Conservation (phyloP, 2,797 vertebrate genomes). For the Hybognathus amarus region DNA sequence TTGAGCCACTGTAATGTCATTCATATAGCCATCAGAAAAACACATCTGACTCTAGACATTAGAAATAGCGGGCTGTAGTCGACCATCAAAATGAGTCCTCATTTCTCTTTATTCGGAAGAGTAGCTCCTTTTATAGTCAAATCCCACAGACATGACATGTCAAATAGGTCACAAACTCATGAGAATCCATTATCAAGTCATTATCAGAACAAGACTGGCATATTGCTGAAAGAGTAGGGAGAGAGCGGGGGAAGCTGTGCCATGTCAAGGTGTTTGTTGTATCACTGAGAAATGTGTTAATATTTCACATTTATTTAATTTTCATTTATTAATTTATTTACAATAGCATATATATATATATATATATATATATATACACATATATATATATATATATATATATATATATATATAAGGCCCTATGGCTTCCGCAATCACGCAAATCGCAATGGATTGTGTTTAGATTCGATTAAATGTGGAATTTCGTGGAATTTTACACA, state of each 20-base stretch:
- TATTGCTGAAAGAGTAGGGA: not conserved
- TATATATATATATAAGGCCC: too few relatives aligned
- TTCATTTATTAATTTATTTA: not conserved
- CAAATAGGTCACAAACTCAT: not conserved
- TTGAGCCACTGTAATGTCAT: slow-evolving; percentile 37
- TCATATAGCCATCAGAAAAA: slow-evolving; percentile 47
- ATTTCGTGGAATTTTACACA: too few relatives aligned
- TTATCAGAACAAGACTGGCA: not conserved
- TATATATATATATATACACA: too few relatives aligned
- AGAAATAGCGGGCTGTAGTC: not conserved
- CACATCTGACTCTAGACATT: not conserved
- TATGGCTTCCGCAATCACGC: too few relatives aligned
- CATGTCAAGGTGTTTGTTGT: not conserved
- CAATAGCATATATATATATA: not conserved
- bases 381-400: too few relatives aligned
- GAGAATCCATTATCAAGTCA: not conserved
- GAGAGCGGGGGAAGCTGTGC: not conserved
- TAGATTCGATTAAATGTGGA: too few relatives aligned
- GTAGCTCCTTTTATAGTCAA: not conserved
- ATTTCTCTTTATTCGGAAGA: not conserved
- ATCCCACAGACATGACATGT: not conserved
- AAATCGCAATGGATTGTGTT: too few relatives aligned
- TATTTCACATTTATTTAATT: not conserved
- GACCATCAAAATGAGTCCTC: not conserved
- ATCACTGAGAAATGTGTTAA: not conserved